Conservation (phyloP, 2,888 invertebrate species). For the Lomographa bimaculata region DNA sequence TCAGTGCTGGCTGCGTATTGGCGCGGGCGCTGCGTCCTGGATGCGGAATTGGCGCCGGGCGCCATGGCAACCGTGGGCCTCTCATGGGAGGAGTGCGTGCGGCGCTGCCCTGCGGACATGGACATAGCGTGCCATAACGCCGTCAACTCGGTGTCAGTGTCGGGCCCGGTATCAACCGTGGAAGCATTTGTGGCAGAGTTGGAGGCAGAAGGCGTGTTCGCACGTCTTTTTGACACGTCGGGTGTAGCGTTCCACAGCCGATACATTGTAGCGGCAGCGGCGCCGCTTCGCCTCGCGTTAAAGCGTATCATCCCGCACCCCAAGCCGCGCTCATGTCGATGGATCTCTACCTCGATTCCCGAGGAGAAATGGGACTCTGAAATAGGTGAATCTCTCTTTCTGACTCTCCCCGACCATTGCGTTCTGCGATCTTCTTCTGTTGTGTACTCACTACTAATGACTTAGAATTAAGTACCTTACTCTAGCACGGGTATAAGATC, state of each 20-base stretch:
- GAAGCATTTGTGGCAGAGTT: conserved; percentile 87
- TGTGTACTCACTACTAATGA: no score
- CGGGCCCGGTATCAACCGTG: conserved; percentile 91
- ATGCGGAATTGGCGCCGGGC: conserved; percentile 88
- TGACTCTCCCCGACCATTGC: no score
- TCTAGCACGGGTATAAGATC: no score
- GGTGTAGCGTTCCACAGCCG: conserved; percentile 97
- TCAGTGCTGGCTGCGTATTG: conserved; percentile 97
- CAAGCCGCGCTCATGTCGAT: conserved; percentile 90
- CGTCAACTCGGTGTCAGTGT: conserved; percentile 95
- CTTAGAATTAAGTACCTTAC: no score
- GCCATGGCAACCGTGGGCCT: conserved; percentile 97
- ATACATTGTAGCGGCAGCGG: conserved; percentile 93
- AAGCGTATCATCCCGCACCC: conserved; percentile 92
- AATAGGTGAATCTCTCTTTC: conserved; percentile 46
- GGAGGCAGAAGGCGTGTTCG: conserved; percentile 90
- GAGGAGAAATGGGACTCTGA: conserved; percentile 89
- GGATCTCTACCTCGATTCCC: conserved; percentile 98
- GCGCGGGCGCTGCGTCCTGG: conserved; percentile 93
- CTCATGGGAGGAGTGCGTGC: conserved; percentile 91
- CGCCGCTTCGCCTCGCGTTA: conserved; percentile 89
- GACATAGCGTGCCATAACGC: conserved; percentile 98
- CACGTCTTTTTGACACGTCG: conserved; percentile 92
- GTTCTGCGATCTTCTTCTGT: no score
- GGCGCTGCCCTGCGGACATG: conserved; percentile 90